A percentile compares a stretch with the other conserved stretches of the same genome.
Evolutionary conservation across 2,888 invertebrate genomes (phyloP).

Genomic region (Lymantria monacha): DNA sequence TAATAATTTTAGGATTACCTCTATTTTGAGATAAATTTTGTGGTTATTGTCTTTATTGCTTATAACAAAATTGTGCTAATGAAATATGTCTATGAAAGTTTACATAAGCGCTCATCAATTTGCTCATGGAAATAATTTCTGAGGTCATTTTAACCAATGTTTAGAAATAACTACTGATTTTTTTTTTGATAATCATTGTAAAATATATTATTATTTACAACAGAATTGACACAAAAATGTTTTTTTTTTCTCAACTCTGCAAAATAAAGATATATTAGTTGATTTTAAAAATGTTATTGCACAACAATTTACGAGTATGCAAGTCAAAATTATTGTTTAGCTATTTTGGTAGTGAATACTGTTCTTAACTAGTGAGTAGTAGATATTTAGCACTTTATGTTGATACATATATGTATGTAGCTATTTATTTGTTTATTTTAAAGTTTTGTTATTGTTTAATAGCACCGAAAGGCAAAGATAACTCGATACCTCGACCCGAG

Average conservation of each 20-base stretch:
- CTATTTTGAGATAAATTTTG: too few species aligned
- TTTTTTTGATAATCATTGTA: too few species aligned
- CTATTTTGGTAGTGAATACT: not conserved
- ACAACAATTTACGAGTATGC: not conserved
- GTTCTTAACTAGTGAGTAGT: not conserved
- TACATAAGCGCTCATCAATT: too few species aligned
- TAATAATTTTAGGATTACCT: too few species aligned
- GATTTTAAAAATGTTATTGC: not conserved
- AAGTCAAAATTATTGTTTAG: not conserved
- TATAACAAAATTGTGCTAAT: too few species aligned
- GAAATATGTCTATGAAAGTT: too few species aligned
- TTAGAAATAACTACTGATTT: too few species aligned
- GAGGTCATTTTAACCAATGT: too few species aligned
- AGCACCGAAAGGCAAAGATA: slow-evolving; percentile 79
- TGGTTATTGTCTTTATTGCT: too few species aligned
- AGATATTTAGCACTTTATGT: not conserved
- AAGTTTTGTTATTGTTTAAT: slow-evolving; percentile 55
- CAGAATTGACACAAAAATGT: not conserved
- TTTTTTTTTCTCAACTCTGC: not conserved
- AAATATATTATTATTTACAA: not conserved
- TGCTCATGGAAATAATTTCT: too few species aligned
- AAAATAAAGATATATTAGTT: not conserved
- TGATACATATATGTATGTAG: too few species aligned
- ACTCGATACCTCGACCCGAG: slow-evolving; percentile 76
- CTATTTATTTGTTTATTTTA: slow-evolving; percentile 9